phyloP scores from a whole-genome alignment of 2,113 vertebrate genomes.

The Phycodurus eques region DNA sequence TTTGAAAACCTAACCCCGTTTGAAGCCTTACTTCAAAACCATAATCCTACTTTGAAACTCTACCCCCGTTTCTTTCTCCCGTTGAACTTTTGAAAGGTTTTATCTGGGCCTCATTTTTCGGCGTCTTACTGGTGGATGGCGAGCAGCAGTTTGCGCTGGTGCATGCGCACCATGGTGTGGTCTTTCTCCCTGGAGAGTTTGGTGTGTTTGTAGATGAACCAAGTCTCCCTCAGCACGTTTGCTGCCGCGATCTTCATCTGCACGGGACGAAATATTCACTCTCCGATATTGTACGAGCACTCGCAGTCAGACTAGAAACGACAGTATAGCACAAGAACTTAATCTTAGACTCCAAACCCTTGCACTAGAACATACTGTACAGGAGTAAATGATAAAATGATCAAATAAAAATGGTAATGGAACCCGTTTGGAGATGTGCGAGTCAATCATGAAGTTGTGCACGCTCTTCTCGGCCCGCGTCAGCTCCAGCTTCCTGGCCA shows the following conservation, averaged over 20 bases:
- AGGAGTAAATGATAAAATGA: not conserved
- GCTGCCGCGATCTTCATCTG: constrained; percentile 95
- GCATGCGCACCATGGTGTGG: constrained; percentile 87
- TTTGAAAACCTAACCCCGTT: no score
- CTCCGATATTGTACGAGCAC: not conserved
- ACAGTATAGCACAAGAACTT: no score
- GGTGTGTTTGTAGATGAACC: constrained; percentile 98
- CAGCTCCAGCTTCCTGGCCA: constrained; percentile 90
- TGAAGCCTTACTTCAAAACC: no score
- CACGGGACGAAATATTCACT: constrained; percentile 12
- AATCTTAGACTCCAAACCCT: no score
- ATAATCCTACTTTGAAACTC: no score
- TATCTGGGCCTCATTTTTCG: no score
- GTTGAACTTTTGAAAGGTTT: no score
- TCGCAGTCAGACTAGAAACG: no score
- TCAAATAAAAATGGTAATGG: not conserved
- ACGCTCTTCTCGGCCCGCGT: constrained; percentile 95
- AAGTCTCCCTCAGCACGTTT: constrained; percentile 98
- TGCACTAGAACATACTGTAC: accelerated
- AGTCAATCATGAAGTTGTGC: constrained; percentile 98
- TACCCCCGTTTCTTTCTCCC: no score
- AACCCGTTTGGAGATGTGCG: constrained; percentile 91
- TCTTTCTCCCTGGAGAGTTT: constrained; percentile 90
- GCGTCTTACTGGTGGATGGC: constrained; percentile 94
- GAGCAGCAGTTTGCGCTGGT: constrained; percentile 96